Evolutionary conservation across 2,888 invertebrate genomes (phyloP).

Genomic region (Pycnomerus fuliginosus): DNA sequence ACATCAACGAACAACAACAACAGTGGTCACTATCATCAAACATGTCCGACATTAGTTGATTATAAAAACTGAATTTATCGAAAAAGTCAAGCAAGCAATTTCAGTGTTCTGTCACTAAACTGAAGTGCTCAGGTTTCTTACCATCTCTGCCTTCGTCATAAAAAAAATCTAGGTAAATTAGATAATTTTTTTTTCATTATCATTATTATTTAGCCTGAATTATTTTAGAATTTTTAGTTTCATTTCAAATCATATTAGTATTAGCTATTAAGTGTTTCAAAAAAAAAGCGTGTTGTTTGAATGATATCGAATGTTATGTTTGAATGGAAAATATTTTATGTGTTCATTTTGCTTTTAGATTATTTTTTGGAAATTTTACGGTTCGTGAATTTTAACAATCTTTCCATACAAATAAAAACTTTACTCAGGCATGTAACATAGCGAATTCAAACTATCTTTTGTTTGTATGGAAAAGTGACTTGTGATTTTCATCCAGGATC

Average conservation of each 20-base stretch:
- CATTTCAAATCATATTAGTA: conserved; percentile 6
- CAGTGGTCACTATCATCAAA: conserved; percentile 20
- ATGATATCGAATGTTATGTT: conserved; percentile 25
- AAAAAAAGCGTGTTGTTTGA: conserved; percentile 31
- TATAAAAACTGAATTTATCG: conserved; percentile 15
- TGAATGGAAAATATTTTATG: too few species aligned
- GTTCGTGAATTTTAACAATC: too few species aligned
- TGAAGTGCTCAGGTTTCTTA: conserved; percentile 52
- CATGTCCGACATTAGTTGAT: conserved; percentile 26
- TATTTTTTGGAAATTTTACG: too few species aligned
- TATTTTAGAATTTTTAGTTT: conserved; percentile 8
- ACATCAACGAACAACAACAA: conserved; percentile 42
- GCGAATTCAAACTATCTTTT: conserved; percentile 4
- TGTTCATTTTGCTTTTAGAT: too few species aligned
- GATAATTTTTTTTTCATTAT: too few species aligned
- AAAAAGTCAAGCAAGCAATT: conserved; percentile 27
- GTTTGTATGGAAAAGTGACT: neutral
- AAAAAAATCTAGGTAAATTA: conserved; percentile 14
- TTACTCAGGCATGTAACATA: conserved; percentile 20
- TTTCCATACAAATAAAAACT: too few species aligned
- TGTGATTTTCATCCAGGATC: neutral
- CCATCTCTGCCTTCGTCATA: conserved; percentile 49
- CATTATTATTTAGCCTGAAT: too few species aligned
- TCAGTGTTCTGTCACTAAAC: conserved; percentile 34
- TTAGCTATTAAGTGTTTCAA: conserved; percentile 34